Base-by-base conservation (phyloP, 1,140 invertebrate species). In the Drosophila leontia region DNA sequence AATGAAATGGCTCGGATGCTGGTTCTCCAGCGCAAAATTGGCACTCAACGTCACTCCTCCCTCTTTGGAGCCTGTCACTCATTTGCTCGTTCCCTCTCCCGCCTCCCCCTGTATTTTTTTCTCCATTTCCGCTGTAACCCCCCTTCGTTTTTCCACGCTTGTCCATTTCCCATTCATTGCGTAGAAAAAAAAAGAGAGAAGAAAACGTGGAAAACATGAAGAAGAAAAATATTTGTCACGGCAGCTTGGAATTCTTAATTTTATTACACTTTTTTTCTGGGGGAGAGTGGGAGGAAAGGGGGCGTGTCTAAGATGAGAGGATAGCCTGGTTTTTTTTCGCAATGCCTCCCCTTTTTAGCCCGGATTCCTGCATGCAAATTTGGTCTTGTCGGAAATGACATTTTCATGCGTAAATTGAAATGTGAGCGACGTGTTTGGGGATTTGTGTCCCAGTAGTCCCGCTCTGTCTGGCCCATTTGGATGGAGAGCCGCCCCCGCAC, bases 371-470 rank as follows among this genome's bases (percentile, higher is more conserved):
- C 87, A 91, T 91, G 87, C 88, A 91, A 91, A 91, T 91, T 91
- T 91, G 50, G 62, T 78, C 72, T 69, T 84, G 85, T 90, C 81
- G 85, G 88, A 87, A 91, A 91, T 91, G 88, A 84, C 87, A 91
- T 91, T 91, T 91, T 91, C 88, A 91, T 91, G 87, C 88, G 87
- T 91, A 91, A 91, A 91, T 91, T 91, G 87, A 91, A 91, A 91
- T 91, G 87, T 87, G 83, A 82, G 87, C 83, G 83, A 91, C 87
- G 88, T 91, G 87, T 88, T 88, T 90, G 85, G 85, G 85, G 85
- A 90, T 90, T 90, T 78, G 70, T 74, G 55, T 74, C 68, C 47
- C 39, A 57, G 48, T 34, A 57, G 53, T 39, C 35, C 32, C 26
- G 15, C 29, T 17, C 48, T 32, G 34, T 23, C 51, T 55, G 34